These are phyloP conservation scores for Chaenodraco wilsoni DNA, from an alignment of 2,797 vertebrate genomes.

Conservation along the genomic window DNA sequence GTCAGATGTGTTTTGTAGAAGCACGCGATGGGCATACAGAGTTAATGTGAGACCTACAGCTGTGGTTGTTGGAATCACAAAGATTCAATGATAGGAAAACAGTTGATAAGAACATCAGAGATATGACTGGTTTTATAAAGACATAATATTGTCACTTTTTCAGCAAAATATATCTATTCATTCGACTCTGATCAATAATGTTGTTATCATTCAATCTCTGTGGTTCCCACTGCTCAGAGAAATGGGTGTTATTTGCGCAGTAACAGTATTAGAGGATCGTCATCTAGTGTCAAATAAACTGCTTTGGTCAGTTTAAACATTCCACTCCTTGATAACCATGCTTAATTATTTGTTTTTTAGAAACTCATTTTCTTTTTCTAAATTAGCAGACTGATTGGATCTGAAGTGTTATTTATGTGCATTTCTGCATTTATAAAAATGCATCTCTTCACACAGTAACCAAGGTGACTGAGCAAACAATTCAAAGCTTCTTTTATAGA, in stretches of 20 bases:
- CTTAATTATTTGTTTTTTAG: background rate
- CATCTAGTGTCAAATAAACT: conserved; percentile 51
- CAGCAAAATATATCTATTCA: conserved; percentile 4
- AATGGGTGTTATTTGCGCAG: conserved; percentile 44
- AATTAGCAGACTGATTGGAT: conserved; percentile 10
- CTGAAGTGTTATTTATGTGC: conserved; percentile 22
- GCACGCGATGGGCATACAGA: conserved; percentile 31
- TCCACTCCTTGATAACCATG: conserved; percentile 1
- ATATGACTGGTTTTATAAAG: conserved; percentile 14
- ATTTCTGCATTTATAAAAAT: conserved; percentile 26
- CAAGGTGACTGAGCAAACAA: conserved; percentile 26
- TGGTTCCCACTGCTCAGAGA: conserved; percentile 29
- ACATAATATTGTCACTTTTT: conserved; percentile 16
- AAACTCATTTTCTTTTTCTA: conserved; percentile 8
- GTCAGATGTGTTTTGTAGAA: conserved; percentile 47
- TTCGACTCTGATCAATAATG: conserved; percentile 25
- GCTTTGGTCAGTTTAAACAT: conserved; percentile 35
- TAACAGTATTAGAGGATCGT: conserved; percentile 62
- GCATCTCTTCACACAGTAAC: conserved; percentile 30
- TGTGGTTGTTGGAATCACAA: conserved; percentile 27
- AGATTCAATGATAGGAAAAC: conserved; percentile 27
- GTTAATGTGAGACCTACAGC: conserved; percentile 4
- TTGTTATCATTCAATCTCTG: conserved; percentile 20
- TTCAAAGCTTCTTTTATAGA: conserved; percentile 36
- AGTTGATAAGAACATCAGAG: background rate